Evolutionary conservation across 2,888 invertebrate genomes (phyloP).

Genomic region (Eilema griseolum): DNA sequence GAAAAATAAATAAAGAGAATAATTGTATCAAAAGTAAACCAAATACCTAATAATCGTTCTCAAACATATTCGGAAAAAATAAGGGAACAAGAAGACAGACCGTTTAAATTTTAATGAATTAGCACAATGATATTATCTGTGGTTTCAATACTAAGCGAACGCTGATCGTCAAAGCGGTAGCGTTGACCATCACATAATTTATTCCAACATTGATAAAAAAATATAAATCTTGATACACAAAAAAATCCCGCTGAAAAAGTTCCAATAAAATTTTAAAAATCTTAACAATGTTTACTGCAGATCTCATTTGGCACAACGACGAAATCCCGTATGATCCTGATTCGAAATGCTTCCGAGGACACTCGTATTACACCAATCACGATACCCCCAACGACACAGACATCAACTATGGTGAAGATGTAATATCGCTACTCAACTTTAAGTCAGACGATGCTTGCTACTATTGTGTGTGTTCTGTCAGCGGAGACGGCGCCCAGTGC

Average conservation of each 20-base stretch:
- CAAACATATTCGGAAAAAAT: not conserved
- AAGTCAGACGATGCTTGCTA: conserved; percentile 57
- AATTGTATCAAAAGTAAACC: no score
- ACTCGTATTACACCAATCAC: conserved; percentile 75
- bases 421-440: conserved; percentile 68
- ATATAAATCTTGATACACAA: not conserved
- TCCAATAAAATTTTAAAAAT: conserved; percentile 5
- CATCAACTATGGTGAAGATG: conserved; percentile 60
- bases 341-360: conserved; percentile 68
- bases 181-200: not conserved
- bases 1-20: no score
- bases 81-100: not conserved
- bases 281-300: conserved; percentile 54
- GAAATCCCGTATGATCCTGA: conserved; percentile 73
- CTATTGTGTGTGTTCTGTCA: conserved; percentile 71
- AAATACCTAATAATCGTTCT: no score
- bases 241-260: not conserved
- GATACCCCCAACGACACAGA: conserved; percentile 65
- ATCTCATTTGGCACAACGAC: conserved; percentile 79
- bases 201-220: not conserved
- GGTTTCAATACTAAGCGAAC: not conserved
- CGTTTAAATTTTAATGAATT: not conserved
- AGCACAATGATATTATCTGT: not conserved
- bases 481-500: conserved; percentile 60
- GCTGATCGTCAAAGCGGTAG: not conserved